Evolutionary conservation across 2,888 invertebrate species (phyloP).

Genomic region (Vanessa cardui): DNA sequence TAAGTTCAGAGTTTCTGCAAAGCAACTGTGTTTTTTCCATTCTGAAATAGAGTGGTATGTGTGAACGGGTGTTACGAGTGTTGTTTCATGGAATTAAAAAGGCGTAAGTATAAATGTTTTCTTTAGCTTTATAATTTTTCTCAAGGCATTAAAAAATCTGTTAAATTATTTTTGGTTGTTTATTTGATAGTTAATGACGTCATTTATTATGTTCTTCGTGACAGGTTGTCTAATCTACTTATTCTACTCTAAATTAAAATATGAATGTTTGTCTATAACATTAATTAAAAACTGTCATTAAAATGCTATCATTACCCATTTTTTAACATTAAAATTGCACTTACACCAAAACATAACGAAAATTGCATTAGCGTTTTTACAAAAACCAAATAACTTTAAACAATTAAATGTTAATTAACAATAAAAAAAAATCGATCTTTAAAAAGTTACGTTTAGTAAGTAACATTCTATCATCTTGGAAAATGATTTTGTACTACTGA

Average conservation of each 20-base stretch:
- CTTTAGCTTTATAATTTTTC: too few species aligned
- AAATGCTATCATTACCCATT: constrained; percentile 49
- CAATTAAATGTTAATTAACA: background rate
- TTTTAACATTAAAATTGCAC: constrained; percentile 10
- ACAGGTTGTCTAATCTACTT: background rate
- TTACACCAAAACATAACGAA: background rate
- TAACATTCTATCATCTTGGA: too few species aligned
- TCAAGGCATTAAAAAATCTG: too few species aligned
- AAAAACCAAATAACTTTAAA: background rate
- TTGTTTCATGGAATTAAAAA: constrained; percentile 22
- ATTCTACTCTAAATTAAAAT: constrained; percentile 8
- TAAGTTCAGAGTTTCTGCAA: constrained; percentile 84
- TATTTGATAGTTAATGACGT: background rate
- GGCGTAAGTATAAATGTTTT: background rate
- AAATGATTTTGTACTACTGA: too few species aligned
- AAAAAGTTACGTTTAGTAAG: too few species aligned
- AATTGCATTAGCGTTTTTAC: too few species aligned
- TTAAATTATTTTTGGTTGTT: background rate
- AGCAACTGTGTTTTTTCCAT: constrained; percentile 83
- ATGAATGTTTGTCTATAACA: constrained; percentile 36
- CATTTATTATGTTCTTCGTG: background rate
- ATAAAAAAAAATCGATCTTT: background rate
- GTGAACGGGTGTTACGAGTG: constrained; percentile 35
- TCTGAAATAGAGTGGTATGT: constrained; percentile 76
- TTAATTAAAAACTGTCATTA: constrained; percentile 57